Base-by-base conservation (phyloP, 2,888 invertebrate genomes). In the Andrena camellia region DNA sequence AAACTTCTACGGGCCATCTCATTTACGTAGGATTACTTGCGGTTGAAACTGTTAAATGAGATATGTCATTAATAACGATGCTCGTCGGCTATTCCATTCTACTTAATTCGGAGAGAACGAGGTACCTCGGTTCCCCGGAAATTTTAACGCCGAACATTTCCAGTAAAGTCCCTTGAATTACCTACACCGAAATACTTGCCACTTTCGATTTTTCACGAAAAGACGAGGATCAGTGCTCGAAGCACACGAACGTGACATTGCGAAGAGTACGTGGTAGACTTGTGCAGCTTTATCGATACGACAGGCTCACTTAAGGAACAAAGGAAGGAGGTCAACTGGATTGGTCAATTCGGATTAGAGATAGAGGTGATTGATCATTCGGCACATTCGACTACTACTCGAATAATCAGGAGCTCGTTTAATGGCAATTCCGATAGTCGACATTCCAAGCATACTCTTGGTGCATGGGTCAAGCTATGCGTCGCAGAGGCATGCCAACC, bases 11-110 rank as follows among this genome's bases (percentile, higher is more conserved):
- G 60, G 50, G 52, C 35, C 59, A 20, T 78, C 67, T 72, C 78
- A 52, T 78, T 73, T 73, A 73, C 62, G 67, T n/a, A 10, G 73
- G 72, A 67, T 78, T 73, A 78, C 73, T 78, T 10, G 78, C 66
- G 73, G 60, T 78, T 52, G n/a, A 67, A 67, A 73, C 73, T 66
- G 66, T 78, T 78, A 59, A 72, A 66, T 20, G 72, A 66, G 60
- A 72, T 78, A 72, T 42, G 60, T 60, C 66, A 17, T 72, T 78
- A 52, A 78, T 72, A 72, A 78, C 72, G 66, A 66, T 66, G 59
- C 59, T 48, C 60, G 26, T 35, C 31, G 33, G 26, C 72, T 67
- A 35, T 64, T 68, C 17, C 60, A 1, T 23, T n/a, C 23, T 35
- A 52, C 64, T 77, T 77, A 33, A 59, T 71, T 64, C n/a, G 0